A percentile compares a stretch with the other conserved stretches of the same genome.
phyloP scores from a whole-genome alignment of 1,140 invertebrate species.

The Dendroctonus valens region DNA sequence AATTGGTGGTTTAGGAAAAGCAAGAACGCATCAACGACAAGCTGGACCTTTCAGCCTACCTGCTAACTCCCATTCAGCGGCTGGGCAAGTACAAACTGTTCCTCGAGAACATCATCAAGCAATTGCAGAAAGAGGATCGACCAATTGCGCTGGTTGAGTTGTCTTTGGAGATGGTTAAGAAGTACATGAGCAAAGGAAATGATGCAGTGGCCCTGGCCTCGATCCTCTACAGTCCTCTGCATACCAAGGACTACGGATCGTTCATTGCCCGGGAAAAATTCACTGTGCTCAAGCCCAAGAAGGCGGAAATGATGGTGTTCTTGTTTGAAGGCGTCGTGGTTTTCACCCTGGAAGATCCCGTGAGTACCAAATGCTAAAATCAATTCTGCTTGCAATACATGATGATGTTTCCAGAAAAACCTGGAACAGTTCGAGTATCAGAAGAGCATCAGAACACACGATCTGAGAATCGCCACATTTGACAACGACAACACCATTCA shows the following conservation, averaged over 20 bases:
- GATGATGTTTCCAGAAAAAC: slow-evolving; percentile 34
- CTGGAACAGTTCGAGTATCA: slow-evolving; percentile 37
- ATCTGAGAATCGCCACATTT: slow-evolving; percentile 39
- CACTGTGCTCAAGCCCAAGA: slow-evolving; percentile 39
- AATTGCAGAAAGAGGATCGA: slow-evolving; percentile 32
- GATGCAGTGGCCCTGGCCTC: slow-evolving; percentile 44
- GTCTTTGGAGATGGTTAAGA: slow-evolving; percentile 38
- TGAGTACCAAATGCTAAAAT: slow-evolving; percentile 17
- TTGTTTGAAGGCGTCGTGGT: slow-evolving; percentile 42
- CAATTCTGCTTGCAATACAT: too few species aligned
- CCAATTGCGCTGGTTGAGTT: slow-evolving; percentile 24
- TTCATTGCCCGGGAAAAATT: slow-evolving; percentile 43
- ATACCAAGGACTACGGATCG: slow-evolving; percentile 39
- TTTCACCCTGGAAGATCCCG: slow-evolving; percentile 32
- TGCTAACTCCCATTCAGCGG: slow-evolving; percentile 45
- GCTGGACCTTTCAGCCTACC: slow-evolving; percentile 40
- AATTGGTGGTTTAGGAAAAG: slow-evolving; percentile 34
- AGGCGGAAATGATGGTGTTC: slow-evolving; percentile 40
- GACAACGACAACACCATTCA: slow-evolving; percentile 38
- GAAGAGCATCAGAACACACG: slow-evolving; percentile 40
- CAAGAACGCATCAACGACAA: slow-evolving; percentile 39
- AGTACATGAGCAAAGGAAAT: slow-evolving; percentile 41
- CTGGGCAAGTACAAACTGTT: slow-evolving; percentile 44
- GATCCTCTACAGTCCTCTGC: slow-evolving; percentile 37
- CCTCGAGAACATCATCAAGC: slow-evolving; percentile 41